These are phyloP conservation scores for Octonoba sinensis DNA, from an alignment of 2,888 invertebrate genomes.

Conservation along the genomic window DNA sequence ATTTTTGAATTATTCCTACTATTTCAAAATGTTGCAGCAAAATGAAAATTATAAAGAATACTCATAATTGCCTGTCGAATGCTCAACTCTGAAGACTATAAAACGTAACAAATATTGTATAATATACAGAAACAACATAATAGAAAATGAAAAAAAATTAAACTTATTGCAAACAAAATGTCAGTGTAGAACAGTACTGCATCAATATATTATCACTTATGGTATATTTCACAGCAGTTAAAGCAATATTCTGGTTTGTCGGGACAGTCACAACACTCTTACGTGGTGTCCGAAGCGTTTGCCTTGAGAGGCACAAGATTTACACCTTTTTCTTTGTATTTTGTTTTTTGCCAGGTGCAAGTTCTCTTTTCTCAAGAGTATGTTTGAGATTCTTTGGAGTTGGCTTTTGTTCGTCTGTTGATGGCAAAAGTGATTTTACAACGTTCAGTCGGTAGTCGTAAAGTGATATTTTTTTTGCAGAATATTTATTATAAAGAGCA, in stretches of 20 bases:
- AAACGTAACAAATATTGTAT: constrained; percentile 21
- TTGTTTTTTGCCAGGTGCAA: no score
- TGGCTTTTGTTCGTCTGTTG: constrained; percentile 19
- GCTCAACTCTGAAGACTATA: constrained; percentile 29
- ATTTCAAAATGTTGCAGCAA: constrained; percentile 29
- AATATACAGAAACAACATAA: constrained; percentile 10
- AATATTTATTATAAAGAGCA: constrained; percentile 37
- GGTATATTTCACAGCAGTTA: no score
- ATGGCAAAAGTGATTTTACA: constrained; percentile 36
- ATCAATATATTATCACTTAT: no score
- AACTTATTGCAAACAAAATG: constrained; percentile 33
- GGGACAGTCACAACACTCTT: constrained; percentile 18
- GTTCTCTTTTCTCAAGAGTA: constrained; percentile 25
- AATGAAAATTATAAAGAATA: constrained; percentile 27
- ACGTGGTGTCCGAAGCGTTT: constrained; percentile 28
- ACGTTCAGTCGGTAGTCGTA: constrained; percentile 16
- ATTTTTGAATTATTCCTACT: constrained; percentile 39
- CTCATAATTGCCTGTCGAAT: constrained; percentile 13
- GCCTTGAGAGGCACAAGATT: constrained; percentile 23
- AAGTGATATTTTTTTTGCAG: constrained; percentile 27
- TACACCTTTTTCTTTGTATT: constrained; percentile 31
- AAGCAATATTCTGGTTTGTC: constrained; percentile 31
- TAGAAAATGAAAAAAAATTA: constrained; percentile 24
- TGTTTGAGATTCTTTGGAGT: constrained; percentile 28
- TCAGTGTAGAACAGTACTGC: constrained; percentile 25